Conservation (phyloP, 1,140 invertebrate genomes). For the Eriosoma lanigerum region DNA sequence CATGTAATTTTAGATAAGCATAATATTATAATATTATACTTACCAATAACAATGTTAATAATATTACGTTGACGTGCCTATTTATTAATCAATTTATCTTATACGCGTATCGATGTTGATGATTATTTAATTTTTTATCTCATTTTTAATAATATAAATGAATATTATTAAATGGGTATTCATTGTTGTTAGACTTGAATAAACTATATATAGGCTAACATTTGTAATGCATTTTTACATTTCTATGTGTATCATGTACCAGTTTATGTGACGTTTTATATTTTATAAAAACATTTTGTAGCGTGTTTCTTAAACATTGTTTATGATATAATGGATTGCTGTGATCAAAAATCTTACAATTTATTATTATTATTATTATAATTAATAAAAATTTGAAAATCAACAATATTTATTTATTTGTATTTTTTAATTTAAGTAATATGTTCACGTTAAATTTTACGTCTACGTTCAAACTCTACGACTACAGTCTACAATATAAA, state of each 20-base stretch:
- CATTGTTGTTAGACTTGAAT: constrained; percentile 17
- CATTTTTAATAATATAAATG: no score
- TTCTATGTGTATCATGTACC: constrained; percentile 18
- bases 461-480: no score
- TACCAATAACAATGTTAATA: neutral
- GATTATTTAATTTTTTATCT: neutral
- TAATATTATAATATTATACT: neutral
- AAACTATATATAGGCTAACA: neutral
- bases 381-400: constrained; percentile 25
- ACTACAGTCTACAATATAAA: no score
- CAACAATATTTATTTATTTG: neutral
- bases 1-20: neutral
- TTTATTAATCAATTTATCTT: no score
- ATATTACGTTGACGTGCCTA: neutral
- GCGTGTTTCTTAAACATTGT: constrained; percentile 38
- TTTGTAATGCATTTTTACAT: constrained; percentile 39
- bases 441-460: no score
- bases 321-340: constrained; percentile 28
- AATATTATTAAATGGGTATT: no score
- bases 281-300: constrained; percentile 46
- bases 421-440: neutral
- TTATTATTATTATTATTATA: constrained; percentile 34
- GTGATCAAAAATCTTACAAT: constrained; percentile 34
- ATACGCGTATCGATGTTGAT: neutral
- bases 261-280: constrained; percentile 45